Evolutionary conservation across 2,888 invertebrate genomes (phyloP), one percentile per base, ranked within the genome.

Genomic region (Acanthosepion lycidas): DNA sequence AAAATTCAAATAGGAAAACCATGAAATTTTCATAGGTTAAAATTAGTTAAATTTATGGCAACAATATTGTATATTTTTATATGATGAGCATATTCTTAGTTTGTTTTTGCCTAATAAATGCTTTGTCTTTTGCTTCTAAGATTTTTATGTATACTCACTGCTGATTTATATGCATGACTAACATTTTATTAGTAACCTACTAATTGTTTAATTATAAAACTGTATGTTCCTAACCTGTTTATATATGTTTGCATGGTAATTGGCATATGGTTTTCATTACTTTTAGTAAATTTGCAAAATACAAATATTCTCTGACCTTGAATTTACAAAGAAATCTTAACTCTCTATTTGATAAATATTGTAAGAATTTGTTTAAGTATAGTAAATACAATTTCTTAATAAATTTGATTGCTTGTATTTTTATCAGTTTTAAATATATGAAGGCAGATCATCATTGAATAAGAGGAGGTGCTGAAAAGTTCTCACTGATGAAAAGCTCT

Each of bases 121-220:
- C 18, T 78, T 78, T 33, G n/a, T 78, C 15, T n/a, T n/a, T n/a
- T 78, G n/a, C n/a, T 78, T n/a, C 78, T n/a, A 78, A 78, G 12
- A n/a, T n/a, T 78, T 33, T 78, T 78, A 78, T 78, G 23, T 78
- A 33, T 59, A 59, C 59, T 59, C 6, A 59, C 59, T 59, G 23
- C 78, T 78, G 33, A 78, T 78, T 78, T n/a, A n/a, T 78, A 78
- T 78, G 78, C 78, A 78, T n/a, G n/a, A n/a, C n/a, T 78, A n/a
- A 33, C n/a, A 42, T 78, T 78, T 78, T 78, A 20, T 78, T 78
- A 2, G 78, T 78, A 78, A 78, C 28, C 15, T 78, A 78, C 78
- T 78, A 78, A 78, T 78, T 78, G n/a, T 33, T 78, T n/a, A 78
- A 78, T 78, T 12, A 78, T 78, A 6, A n/a, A 78, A n/a, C n/a